phyloP scores from a whole-genome alignment of 2,113 vertebrate species.

The Tragelaphus scriptus region DNA sequence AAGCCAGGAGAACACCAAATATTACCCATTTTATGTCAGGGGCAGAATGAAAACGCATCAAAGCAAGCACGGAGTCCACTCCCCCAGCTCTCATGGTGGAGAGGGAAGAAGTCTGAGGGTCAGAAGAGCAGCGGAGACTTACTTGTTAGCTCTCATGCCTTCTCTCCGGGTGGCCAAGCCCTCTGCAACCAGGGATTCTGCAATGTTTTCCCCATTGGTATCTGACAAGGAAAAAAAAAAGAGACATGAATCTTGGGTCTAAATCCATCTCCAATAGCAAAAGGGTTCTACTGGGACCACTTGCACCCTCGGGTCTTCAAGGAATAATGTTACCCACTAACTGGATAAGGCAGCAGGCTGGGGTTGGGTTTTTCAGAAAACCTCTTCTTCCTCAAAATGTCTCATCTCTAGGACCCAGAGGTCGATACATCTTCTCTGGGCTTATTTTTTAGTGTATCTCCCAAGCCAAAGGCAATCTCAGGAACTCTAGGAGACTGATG shows the following conservation, averaged over 20 bases:
- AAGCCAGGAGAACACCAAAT: not conserved
- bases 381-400: not conserved
- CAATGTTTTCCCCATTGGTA: slow-evolving; percentile 93
- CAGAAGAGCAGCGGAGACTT: slow-evolving; percentile 32
- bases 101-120: not conserved
- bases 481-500: not conserved
- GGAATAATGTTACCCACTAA: not conserved
- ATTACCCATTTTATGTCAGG: not conserved
- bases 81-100: not conserved
- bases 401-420: not conserved
- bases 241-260: not conserved
- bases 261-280: not conserved
- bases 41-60: not conserved
- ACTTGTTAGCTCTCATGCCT: slow-evolving; percentile 95
- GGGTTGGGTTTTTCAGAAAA: not conserved
- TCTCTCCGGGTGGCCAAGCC: slow-evolving; percentile 94
- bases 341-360: not conserved
- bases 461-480: slow-evolving; percentile 22
- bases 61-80: not conserved
- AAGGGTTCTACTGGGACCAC: not conserved
- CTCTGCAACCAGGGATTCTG: slow-evolving; percentile 91
- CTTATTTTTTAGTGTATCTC: slow-evolving; percentile 17
- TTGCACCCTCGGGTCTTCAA: not conserved
- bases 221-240: slow-evolving; percentile 76
- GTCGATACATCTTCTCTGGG: not conserved